Percentiles rank a stretch among this genome's conserved stretches.
phyloP scores from a whole-genome alignment of 2,888 invertebrate species.

The Eupithecia subfuscata region DNA sequence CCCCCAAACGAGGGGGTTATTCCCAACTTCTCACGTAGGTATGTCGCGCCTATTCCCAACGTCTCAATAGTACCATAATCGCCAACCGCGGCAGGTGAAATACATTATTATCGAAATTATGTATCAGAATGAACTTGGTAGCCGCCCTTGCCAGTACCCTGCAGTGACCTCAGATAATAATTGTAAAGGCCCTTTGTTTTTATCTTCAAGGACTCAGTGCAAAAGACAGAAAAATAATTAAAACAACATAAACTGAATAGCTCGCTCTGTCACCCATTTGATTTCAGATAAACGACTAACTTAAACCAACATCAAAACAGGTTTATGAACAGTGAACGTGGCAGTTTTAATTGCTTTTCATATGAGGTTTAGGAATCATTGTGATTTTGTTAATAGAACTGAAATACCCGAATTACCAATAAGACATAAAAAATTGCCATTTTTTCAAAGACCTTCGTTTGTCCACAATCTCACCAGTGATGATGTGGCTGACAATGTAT shows the following conservation, averaged over 20 bases:
- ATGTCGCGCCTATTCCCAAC: too few species aligned
- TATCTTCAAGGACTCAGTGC: not conserved
- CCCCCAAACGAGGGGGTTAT: too few species aligned
- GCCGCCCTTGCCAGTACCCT: not conserved
- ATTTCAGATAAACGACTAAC: not conserved
- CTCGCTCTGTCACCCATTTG: not conserved
- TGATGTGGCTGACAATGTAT: too few species aligned
- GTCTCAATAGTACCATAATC: too few species aligned
- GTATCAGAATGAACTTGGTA: not conserved
- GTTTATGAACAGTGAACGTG: slow-evolving; percentile 25
- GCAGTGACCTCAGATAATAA: not conserved
- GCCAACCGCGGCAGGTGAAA: not conserved
- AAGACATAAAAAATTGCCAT: too few species aligned
- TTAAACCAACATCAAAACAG: not conserved
- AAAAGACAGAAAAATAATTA: slow-evolving; percentile 12
- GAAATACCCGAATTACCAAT: not conserved
- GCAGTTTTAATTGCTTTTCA: slow-evolving; percentile 51
- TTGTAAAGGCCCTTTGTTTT: not conserved
- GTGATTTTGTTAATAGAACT: not conserved
- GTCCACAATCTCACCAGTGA: too few species aligned
- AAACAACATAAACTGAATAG: not conserved
- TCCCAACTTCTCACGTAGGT: too few species aligned
- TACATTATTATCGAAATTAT: not conserved
- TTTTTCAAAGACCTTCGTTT: too few species aligned
- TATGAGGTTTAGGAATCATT: not conserved